phyloP scores from a whole-genome alignment of 2,888 invertebrate genomes.

The Acrobasis suavella region DNA sequence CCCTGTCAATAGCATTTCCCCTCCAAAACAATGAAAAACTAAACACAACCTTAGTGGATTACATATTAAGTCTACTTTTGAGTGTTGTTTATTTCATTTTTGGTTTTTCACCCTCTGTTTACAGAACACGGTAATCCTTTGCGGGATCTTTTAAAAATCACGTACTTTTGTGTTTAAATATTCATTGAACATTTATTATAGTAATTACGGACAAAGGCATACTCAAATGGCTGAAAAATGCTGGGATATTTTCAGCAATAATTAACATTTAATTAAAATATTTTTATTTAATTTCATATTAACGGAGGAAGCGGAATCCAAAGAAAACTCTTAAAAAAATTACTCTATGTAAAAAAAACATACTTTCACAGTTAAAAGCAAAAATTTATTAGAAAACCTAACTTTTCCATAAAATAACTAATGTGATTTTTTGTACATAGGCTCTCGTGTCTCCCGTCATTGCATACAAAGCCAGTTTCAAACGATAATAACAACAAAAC shows the following conservation, averaged over 20 bases:
- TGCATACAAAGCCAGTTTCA: slow-evolving; percentile 42
- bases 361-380: neutral
- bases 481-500: slow-evolving; percentile 76
- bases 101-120: slow-evolving; percentile 57
- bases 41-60: slow-evolving; percentile 33
- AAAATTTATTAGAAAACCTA: neutral
- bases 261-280: no score
- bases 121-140: slow-evolving; percentile 48
- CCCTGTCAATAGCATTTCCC: slow-evolving; percentile 55
- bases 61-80: slow-evolving; percentile 34
- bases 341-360: no score
- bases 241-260: neutral
- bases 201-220: neutral
- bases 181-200: neutral
- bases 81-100: slow-evolving; percentile 34
- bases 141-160: slow-evolving; percentile 42
- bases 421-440: neutral
- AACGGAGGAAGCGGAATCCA: no score
- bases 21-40: slow-evolving; percentile 28
- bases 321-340: no score
- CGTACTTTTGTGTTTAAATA: slow-evolving; percentile 37
- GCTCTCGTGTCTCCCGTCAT: slow-evolving; percentile 10
- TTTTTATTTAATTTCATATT: no score
- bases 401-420: neutral
- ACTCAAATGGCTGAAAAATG: neutral